Evolutionary conservation across 1,140 invertebrate species (phyloP).

Genomic region (Carposina sasakii): DNA sequence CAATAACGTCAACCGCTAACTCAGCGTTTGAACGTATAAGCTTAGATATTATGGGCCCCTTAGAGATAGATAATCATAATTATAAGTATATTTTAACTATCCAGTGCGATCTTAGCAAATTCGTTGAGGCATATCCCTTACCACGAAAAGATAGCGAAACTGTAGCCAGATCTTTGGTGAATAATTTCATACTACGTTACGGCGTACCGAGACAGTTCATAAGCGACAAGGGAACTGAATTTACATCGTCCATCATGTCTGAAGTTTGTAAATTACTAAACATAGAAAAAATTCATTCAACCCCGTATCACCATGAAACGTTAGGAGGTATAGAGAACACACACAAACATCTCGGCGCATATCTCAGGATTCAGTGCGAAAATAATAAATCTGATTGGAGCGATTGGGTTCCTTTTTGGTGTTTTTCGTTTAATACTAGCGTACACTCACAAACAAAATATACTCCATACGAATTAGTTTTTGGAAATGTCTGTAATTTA

Average conservation of each 20-base stretch:
- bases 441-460: slow-evolving; percentile 2
- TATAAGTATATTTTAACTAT: slow-evolving; percentile 22
- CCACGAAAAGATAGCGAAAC: slow-evolving; percentile 22
- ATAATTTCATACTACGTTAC: slow-evolving; percentile 23
- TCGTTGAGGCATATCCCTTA: slow-evolving; percentile 23
- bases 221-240: slow-evolving; percentile 26
- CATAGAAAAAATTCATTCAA: slow-evolving; percentile 27
- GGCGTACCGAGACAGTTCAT: slow-evolving; percentile 25
- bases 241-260: slow-evolving; percentile 18
- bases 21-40: slow-evolving; percentile 14
- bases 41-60: slow-evolving; percentile 23
- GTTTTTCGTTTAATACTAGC: background rate
- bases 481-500: slow-evolving; percentile 1
- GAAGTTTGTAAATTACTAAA: slow-evolving; percentile 22
- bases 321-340: slow-evolving; percentile 4
- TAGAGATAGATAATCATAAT: slow-evolving; percentile 8
- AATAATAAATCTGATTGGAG: background rate
- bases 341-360: background rate
- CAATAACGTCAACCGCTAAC: slow-evolving; percentile 12
- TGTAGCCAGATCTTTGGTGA: slow-evolving; percentile 25
- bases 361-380: background rate
- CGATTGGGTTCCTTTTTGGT: background rate
- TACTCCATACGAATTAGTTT: slow-evolving; percentile 5
- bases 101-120: slow-evolving; percentile 19
- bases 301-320: slow-evolving; percentile 33